Base-by-base conservation (phyloP, 2,888 invertebrate genomes). In the Dyspetes luteomarginatus region DNA sequence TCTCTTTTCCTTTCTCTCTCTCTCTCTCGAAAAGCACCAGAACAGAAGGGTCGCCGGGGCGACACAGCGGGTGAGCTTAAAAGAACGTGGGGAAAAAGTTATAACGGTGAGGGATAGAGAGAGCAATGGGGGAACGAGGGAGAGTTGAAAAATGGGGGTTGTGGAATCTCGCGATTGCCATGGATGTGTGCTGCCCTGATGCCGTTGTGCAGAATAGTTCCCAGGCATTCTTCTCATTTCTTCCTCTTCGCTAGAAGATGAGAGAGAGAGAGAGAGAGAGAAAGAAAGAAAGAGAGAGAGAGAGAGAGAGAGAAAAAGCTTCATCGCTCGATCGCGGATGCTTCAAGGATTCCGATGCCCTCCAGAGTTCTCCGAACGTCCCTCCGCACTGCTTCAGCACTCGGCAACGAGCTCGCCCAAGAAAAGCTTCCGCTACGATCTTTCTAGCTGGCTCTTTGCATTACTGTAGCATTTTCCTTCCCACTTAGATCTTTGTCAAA, bases 151-250 rank as follows among this genome's bases (percentile, higher is more conserved):
- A 78, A 81, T 78, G 73, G 81, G 58, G 74, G 52, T 74, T 69
- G 81, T 74, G 81, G 81, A 81, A 81, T 81, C 74, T 71, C 78
- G 69, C 78, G 82, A 79, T 82, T 82, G 79, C 82, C 58, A 64
- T 50, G 64, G 30, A 41, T 48, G 67, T 45, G 48, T 24, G 48
- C 22, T 60, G 68, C 60, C 74, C 30, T 45, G 73, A 28, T 68
- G 50, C 12, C 19, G 62, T 48, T 45, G 55, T 76, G 72, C 72
- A 60, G 43, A 73, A 52, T 52, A 56, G 74, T 77, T 74, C 48
- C 30, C 65, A 43, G 68, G 56, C 72, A 56, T 80, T 80, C 72
- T 67, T 41, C 30, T 52, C 69, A 62, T 52, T 60, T 19, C 65
- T 24, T 56, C 71, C 65, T 15, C 52, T 43, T 68, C 56, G 71